Percentiles rank a stretch among this genome's conserved stretches.
phyloP scores from a whole-genome alignment of 2,797 vertebrate genomes.

The Delichon dasypus region DNA sequence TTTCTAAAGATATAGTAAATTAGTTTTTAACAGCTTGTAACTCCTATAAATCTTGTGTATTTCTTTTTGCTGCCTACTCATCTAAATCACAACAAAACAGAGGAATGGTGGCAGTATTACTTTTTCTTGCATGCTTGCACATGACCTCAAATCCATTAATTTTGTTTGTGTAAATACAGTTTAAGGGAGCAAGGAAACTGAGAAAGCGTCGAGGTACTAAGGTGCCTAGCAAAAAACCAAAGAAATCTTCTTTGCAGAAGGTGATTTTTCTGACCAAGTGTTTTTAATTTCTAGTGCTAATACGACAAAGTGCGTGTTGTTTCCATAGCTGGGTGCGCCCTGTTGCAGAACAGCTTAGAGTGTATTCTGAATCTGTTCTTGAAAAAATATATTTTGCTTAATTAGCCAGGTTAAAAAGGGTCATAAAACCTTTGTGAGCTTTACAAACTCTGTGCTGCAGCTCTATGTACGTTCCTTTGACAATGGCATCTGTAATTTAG shows the following conservation, averaged over 20 bases:
- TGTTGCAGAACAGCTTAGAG: slow-evolving; percentile 13
- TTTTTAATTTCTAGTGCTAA: neutral
- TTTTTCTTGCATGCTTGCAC: neutral
- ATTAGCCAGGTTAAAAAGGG: slow-evolving; percentile 13
- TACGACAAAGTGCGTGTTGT: neutral
- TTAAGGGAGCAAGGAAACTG: neutral
- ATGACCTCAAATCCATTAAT: neutral
- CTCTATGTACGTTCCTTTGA: neutral
- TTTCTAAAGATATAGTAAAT: neutral
- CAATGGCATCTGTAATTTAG: neutral
- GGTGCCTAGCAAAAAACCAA: neutral
- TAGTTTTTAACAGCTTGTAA: neutral
- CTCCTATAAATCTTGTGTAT: neutral
- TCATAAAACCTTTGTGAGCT: neutral
- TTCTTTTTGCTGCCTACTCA: neutral
- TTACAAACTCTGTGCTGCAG: neutral
- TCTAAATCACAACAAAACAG: neutral
- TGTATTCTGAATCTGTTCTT: slow-evolving; percentile 20
- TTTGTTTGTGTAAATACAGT: neutral
- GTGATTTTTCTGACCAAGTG: neutral
- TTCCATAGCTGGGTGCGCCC: neutral
- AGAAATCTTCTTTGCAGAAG: neutral
- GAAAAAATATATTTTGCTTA: slow-evolving; percentile 18
- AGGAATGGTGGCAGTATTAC: neutral
- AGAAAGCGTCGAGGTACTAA: neutral